Base-by-base conservation (phyloP, 2,797 vertebrate species). In the Sciaenops ocellatus region DNA sequence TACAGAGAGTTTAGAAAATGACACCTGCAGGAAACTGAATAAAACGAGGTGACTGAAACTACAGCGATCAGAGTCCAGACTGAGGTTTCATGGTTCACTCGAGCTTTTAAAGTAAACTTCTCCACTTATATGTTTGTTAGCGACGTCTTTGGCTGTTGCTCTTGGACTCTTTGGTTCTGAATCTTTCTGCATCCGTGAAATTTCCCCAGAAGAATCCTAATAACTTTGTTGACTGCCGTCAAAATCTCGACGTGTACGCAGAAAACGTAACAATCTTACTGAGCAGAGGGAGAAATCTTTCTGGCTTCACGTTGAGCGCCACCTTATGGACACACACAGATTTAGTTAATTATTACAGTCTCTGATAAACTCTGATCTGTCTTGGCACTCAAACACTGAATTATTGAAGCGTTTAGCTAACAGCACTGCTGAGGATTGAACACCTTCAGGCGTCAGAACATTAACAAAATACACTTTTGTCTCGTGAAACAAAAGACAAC, bases 401-500 rank as follows among this genome's bases (percentile, higher is more conserved):
- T 22, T 9, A 34, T 2, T 48, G 52, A 30, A 16, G 55, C 50
- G 0, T 54, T 63, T 8, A 10, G 22, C n/a, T 60, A 42, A 54
- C 30, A 56, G 66, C 24, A 4, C 41, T 0, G 1, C 54, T 0
- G 48, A 66, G 65, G 48, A 44, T 0, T 5, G 10, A 62, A 42
- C 59, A 4, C 16, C 56, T 15, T 22, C 34, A 34, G 42, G 62
- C 41, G 18, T 12, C 57, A 1, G 10, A 75, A 46, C 18, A 24
- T 22, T 22, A 64, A 30, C 24, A 28, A 56, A 65, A 46, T 18
- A 9, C 20, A 42, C 48, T 22, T 70, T 63, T 59, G n/a, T 69
- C 51, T 11, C 0, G 11, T 22, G 0, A 28, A 70, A 82, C 48
- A 57, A 71, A 67, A 79, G 30, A 44, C 68, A 30, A n/a, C 12